These are phyloP conservation scores for Galeruca laticollis DNA, from an alignment of 2,888 invertebrate genomes.

Conservation along the genomic window DNA sequence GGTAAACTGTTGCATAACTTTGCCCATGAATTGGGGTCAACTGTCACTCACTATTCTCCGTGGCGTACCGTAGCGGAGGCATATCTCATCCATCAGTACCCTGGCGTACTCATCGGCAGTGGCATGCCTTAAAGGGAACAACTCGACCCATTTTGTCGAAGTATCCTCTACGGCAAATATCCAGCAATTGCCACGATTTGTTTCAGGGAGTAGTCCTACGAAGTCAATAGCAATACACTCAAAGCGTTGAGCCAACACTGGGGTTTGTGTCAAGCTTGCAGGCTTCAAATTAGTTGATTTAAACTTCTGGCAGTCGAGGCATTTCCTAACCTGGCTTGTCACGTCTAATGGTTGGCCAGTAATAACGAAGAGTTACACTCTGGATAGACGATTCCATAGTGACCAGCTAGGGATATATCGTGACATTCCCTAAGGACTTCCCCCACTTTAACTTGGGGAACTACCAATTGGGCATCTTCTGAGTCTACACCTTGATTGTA, in stretches of 20 bases:
- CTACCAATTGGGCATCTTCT: slow-evolving; percentile 54
- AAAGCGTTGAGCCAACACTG: slow-evolving; percentile 48
- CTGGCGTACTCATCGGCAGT: slow-evolving; percentile 47
- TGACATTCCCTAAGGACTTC: slow-evolving; percentile 48
- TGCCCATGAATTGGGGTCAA: slow-evolving; percentile 57
- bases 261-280: slow-evolving; percentile 54
- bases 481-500: slow-evolving; percentile 32
- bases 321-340: slow-evolving; percentile 46
- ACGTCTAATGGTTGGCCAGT: slow-evolving; percentile 53
- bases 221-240: slow-evolving; percentile 53
- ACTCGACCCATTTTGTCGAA: too few relatives aligned
- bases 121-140: too few relatives aligned
- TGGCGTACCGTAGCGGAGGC: slow-evolving; percentile 58
- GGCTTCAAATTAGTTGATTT: slow-evolving; percentile 52
- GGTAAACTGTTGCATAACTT: slow-evolving; percentile 57
- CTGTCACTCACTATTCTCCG: slow-evolving; percentile 59
- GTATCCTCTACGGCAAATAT: too few relatives aligned
- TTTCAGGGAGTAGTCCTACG: slow-evolving; percentile 53
- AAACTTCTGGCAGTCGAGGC: slow-evolving; percentile 54
- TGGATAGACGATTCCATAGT: slow-evolving; percentile 52
- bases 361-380: slow-evolving; percentile 46
- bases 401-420: slow-evolving; percentile 49
- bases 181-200: slow-evolving; percentile 41
- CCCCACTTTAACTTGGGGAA: slow-evolving; percentile 37
- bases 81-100: slow-evolving; percentile 51